phyloP scores from a whole-genome alignment of 2,113 vertebrate species.

The Rostratula benghalensis region DNA sequence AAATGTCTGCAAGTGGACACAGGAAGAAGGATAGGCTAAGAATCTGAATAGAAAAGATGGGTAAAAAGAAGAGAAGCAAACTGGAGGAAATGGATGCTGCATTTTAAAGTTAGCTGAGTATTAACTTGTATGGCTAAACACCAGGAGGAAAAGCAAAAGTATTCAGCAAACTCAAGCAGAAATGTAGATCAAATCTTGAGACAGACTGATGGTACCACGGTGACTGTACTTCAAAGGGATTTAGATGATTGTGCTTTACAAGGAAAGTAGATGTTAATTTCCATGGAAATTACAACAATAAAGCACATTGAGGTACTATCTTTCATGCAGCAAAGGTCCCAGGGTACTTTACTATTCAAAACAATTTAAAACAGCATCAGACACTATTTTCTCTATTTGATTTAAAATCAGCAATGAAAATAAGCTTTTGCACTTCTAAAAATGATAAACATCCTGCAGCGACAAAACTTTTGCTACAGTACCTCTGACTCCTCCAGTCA shows the following conservation, averaged over 20 bases:
- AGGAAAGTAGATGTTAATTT: constrained; percentile 54
- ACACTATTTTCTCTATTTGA: constrained; percentile 6
- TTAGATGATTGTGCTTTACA: constrained; percentile 3
- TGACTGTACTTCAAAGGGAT: constrained; percentile 27
- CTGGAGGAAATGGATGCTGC: background rate
- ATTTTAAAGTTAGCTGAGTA: background rate
- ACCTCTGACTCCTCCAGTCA: background rate
- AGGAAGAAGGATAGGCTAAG: background rate
- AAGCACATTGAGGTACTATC: constrained; percentile 44
- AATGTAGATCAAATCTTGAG: constrained; percentile 11
- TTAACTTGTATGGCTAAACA: background rate
- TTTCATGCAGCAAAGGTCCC: constrained; percentile 31
- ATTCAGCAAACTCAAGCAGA: background rate
- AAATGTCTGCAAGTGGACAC: background rate
- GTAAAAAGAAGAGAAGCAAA: background rate
- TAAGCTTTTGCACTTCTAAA: background rate
- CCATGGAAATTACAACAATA: constrained; percentile 67
- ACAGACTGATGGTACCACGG: constrained; percentile 1
- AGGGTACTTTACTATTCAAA: constrained; percentile 47
- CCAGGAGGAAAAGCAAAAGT: background rate
- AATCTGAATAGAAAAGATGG: background rate
- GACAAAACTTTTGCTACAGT: background rate
- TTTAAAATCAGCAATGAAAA: constrained; percentile 41
- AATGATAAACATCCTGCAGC: background rate
- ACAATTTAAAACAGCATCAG: constrained; percentile 29